Evolutionary conservation across 2,113 vertebrate species (phyloP).

Genomic region (Thamnophis sirtalis): DNA sequence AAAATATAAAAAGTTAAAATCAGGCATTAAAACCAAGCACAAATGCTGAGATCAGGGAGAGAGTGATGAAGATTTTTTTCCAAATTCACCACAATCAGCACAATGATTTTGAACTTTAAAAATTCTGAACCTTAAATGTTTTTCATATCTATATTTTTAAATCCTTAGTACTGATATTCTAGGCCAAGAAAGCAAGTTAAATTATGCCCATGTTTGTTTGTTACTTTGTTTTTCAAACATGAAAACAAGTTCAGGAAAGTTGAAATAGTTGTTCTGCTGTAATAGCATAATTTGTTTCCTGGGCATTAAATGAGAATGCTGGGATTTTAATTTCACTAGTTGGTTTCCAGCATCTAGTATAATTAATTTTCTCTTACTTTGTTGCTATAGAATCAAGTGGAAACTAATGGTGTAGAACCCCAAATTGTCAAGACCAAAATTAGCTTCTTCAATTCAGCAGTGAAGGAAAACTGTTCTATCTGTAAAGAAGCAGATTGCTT

Average conservation of each 20-base stretch:
- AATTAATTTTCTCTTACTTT: slow-evolving; percentile 83
- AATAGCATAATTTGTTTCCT: slow-evolving; percentile 77
- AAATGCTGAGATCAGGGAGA: background rate
- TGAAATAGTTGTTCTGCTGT: slow-evolving; percentile 52
- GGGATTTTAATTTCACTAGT: slow-evolving; percentile 82
- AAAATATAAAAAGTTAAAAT: background rate
- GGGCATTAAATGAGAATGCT: slow-evolving; percentile 77
- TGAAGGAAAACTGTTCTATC: slow-evolving; percentile 71
- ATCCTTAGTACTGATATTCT: background rate
- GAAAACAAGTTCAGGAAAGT: slow-evolving; percentile 38
- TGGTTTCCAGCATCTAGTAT: slow-evolving; percentile 76
- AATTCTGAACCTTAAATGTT: background rate
- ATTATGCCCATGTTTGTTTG: slow-evolving; percentile 27
- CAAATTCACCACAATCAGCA: background rate
- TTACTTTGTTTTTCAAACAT: slow-evolving; percentile 45
- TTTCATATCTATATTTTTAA: background rate
- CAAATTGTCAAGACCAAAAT: slow-evolving; percentile 73
- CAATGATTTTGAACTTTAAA: background rate
- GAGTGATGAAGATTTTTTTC: background rate
- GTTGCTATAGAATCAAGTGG: slow-evolving; percentile 75
- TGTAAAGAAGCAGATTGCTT: slow-evolving; percentile 77
- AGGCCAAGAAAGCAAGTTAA: background rate
- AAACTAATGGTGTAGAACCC: slow-evolving; percentile 80
- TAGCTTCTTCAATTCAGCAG: slow-evolving; percentile 75
- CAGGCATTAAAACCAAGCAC: background rate